phyloP scores from a whole-genome alignment of 2,888 invertebrate genomes.

The Polylopha cassiicola region DNA sequence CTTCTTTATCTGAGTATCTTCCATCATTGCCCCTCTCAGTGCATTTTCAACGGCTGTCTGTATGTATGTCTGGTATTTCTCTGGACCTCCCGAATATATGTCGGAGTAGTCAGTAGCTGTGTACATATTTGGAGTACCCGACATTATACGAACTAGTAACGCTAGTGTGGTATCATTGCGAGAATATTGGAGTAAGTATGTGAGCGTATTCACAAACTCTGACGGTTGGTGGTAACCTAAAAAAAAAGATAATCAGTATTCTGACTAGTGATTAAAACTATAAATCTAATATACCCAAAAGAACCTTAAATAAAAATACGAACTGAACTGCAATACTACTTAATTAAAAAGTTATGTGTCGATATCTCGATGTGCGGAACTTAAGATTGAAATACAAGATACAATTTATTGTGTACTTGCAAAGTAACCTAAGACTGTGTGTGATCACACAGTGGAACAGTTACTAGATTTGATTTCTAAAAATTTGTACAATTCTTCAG shows the following conservation, averaged over 20 bases:
- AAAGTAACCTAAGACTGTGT: too few relatives aligned
- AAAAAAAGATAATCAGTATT: slow-evolving; percentile 22
- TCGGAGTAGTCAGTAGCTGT: slow-evolving; percentile 56
- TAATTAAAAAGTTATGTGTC: too few relatives aligned
- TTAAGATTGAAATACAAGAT: too few relatives aligned
- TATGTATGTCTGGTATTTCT: slow-evolving; percentile 56
- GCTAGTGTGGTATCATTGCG: slow-evolving; percentile 77
- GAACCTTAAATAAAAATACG: not conserved
- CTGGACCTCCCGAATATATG: slow-evolving; percentile 54
- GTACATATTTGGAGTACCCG: slow-evolving; percentile 76
- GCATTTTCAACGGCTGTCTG: slow-evolving; percentile 65
- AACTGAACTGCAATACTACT: too few relatives aligned
- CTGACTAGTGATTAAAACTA: too few relatives aligned
- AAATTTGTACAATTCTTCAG: too few relatives aligned
- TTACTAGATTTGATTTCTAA: too few relatives aligned
- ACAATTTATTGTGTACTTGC: too few relatives aligned
- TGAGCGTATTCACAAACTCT: slow-evolving; percentile 78
- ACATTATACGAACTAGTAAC: slow-evolving; percentile 78
- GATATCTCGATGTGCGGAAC: too few relatives aligned
- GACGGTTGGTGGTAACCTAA: slow-evolving; percentile 79
- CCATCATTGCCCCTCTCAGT: slow-evolving; percentile 54
- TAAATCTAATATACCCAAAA: too few relatives aligned
- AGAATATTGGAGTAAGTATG: slow-evolving; percentile 78
- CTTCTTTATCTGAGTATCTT: slow-evolving; percentile 57
- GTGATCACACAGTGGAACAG: too few relatives aligned